A percentile compares a stretch with the other conserved stretches of the same genome.
phyloP scores from a whole-genome alignment of 2,113 vertebrate species.

The Tinamus guttatus region DNA sequence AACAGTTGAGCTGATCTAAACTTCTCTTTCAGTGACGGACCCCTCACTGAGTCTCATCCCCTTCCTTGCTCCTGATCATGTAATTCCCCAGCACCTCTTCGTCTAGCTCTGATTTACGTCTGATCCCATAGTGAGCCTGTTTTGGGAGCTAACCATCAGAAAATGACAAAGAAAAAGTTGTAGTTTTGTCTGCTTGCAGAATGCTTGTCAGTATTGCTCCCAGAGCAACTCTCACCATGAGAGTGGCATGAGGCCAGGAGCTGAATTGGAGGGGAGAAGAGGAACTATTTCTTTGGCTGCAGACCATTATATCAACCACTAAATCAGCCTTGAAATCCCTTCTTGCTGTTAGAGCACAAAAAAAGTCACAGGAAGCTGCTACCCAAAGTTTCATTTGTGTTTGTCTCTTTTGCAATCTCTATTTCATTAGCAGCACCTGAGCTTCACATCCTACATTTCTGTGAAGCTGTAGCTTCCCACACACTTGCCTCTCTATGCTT shows the following conservation, averaged over 20 bases:
- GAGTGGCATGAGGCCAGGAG: background rate
- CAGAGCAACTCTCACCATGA: background rate
- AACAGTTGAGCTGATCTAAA: background rate
- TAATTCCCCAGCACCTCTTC: background rate
- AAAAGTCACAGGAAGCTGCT: background rate
- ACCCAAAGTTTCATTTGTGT: background rate
- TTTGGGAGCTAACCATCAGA: background rate
- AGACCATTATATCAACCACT: background rate
- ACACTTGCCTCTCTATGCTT: background rate
- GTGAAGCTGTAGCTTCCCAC: background rate
- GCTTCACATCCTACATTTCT: background rate
- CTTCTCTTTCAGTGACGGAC: background rate
- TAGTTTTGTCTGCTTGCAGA: background rate
- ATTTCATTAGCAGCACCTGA: background rate
- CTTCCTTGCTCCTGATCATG: background rate
- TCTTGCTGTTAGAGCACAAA: background rate
- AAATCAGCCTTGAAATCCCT: background rate
- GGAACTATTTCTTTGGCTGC: background rate
- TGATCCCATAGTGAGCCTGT: background rate
- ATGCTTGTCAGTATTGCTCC: background rate
- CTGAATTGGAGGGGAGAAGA: background rate
- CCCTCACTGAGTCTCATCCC: background rate
- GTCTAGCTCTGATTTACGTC: background rate
- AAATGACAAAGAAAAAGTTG: background rate
- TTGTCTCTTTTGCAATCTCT: slow-evolving; percentile 10